Percentiles rank a stretch among this genome's conserved stretches.
Evolutionary conservation across 2,888 invertebrate genomes (phyloP).

Genomic region (Nasonovia ribisnigri): DNA sequence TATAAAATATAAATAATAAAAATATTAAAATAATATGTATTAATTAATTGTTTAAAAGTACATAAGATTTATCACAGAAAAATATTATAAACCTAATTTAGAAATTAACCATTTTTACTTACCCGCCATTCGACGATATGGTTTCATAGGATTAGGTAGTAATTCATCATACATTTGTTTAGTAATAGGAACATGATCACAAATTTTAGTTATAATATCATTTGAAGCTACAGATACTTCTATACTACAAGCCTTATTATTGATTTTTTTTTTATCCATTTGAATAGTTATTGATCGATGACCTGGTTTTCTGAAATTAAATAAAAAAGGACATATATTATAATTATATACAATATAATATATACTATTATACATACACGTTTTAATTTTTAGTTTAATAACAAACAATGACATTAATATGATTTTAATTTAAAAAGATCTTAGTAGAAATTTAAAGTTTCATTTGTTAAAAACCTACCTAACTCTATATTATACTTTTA

Average conservation of each 20-base stretch:
- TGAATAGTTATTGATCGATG: slow-evolving; percentile 54
- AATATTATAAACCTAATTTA: neutral
- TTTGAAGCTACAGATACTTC: slow-evolving; percentile 39
- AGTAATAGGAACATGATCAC: slow-evolving; percentile 55
- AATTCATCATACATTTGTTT: slow-evolving; percentile 62
- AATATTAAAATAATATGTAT: neutral
- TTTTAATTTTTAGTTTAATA: neutral
- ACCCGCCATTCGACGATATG: slow-evolving; percentile 59
- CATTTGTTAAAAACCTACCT: neutral
- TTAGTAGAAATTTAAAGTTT: neutral
- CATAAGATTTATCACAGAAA: neutral
- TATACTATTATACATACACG: neutral
- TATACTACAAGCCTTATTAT: slow-evolving; percentile 44
- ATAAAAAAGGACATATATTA: neutral
- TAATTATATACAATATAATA: neutral
- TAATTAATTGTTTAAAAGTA: neutral
- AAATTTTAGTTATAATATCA: slow-evolving; percentile 42
- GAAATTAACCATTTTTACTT: neutral
- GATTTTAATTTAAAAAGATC: neutral
- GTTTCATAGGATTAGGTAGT: slow-evolving; percentile 57
- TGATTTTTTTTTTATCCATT: slow-evolving; percentile 44
- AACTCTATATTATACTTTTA: neutral
- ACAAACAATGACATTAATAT: neutral
- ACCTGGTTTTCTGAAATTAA: slow-evolving; percentile 27
- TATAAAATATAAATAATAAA: neutral